Evolutionary conservation across 2,888 invertebrate species (phyloP), one percentile per base, ranked within the genome.

Genomic region (Pandemis corylana): DNA sequence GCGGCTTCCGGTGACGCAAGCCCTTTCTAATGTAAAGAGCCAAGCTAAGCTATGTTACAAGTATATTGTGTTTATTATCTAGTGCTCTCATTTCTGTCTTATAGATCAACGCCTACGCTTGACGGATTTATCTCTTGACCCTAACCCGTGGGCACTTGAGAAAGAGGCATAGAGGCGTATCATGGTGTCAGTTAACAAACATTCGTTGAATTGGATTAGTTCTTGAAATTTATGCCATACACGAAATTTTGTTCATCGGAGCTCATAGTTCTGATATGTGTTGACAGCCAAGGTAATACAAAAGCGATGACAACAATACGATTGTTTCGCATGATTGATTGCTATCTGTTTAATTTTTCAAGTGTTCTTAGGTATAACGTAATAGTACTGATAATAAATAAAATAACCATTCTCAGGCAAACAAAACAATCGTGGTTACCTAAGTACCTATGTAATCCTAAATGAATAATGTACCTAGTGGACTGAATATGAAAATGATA

Each of bases 71-170:
- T n/a, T n/a, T n/a, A 51, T 36, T 64, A 41, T 46, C 42, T 69
- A 66, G 69, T 63, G 62, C 66, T 62, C 62, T 67, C 66, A 70
- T 66, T 68, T 70, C 46, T 66, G 46, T 36, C 20, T 67, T 62
- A 65, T 61, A 70, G 66, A 51, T 61, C 65, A 61, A 66, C 70
- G 46, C 70, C 70, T 46, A 75, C 70, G 66, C 61, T 67, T 70
- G 66, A 62, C 66, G 67, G 41, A 61, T 71, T 70, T 67, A 71
- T 75, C 71, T 67, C 63, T 62, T 75, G 75, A 75, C 75, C 75
- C 67, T 65, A 71, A 67, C 75, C 75, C 42, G 62, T 49, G 13
- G 41, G 42, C 68, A 51, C 53, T 62, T 42, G 15, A 46, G 41
- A 74, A 65, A 69, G 62, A 63, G 46, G 20, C 71, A 44, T 53